phyloP scores from a whole-genome alignment of 2,797 vertebrate species.

The Momotus momota region DNA sequence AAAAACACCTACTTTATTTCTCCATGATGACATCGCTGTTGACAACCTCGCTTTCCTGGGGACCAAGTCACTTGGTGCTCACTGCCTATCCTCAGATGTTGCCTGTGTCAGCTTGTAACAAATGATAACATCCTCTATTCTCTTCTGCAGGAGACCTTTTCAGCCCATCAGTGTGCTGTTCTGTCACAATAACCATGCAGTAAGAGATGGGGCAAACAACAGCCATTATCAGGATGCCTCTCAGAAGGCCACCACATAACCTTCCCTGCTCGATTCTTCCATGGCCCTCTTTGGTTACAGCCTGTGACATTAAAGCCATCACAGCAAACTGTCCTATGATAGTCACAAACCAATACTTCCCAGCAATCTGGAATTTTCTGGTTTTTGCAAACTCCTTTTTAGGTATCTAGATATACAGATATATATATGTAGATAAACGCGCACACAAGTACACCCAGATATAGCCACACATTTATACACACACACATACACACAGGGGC shows the following conservation, averaged over 20 bases:
- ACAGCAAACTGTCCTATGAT: background rate
- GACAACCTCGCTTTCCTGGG: accelerated
- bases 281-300: background rate
- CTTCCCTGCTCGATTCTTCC: background rate
- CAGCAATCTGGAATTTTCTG: background rate
- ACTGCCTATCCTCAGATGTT: background rate
- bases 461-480: accelerated
- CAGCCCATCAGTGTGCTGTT: background rate
- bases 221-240: background rate
- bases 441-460: background rate
- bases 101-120: background rate
- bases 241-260: accelerated
- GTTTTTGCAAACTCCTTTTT: background rate
- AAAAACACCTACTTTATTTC: background rate
- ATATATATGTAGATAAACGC: accelerated
- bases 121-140: background rate
- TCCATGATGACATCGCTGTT: background rate
- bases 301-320: background rate
- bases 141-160: background rate
- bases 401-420: background rate
- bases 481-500: background rate
- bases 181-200: background rate
- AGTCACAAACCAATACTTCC: background rate
- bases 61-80: background rate
- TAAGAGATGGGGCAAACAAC: background rate